phyloP scores from a whole-genome alignment of 2,113 vertebrate genomes.

The Brachirus orientalis region DNA sequence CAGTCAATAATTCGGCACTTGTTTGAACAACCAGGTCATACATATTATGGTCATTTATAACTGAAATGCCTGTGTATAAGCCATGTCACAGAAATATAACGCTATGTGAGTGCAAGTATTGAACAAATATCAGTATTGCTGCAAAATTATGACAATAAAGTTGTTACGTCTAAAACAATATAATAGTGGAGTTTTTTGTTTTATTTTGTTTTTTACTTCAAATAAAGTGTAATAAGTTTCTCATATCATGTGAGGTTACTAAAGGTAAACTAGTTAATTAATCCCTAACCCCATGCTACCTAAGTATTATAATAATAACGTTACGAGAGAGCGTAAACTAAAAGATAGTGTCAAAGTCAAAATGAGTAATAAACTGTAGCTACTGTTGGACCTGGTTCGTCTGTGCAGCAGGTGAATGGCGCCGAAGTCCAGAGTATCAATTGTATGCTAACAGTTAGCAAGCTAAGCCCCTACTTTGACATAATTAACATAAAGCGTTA shows the following conservation, averaged over 20 bases:
- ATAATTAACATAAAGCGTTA: not conserved
- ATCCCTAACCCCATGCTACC: not conserved
- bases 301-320: not conserved
- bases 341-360: no score
- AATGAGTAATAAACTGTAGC: not conserved
- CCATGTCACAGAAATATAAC: not conserved
- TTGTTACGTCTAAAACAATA: not conserved
- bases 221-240: not conserved
- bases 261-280: not conserved
- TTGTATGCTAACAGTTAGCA: slow-evolving; percentile 19
- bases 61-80: not conserved
- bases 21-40: not conserved
- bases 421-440: not conserved
- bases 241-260: not conserved
- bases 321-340: not conserved
- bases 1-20: not conserved
- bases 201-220: not conserved
- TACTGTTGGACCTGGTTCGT: not conserved
- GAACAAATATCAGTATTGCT: no score
- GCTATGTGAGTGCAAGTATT: no score
- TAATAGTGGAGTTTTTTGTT: not conserved
- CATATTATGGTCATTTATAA: not conserved
- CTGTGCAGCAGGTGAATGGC: slow-evolving; percentile 11
- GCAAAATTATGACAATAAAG: not conserved
- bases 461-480: slow-evolving; percentile 5